These are phyloP conservation scores for Stegastes partitus DNA, from an alignment of 2,113 vertebrate species.

Conservation along the genomic window DNA sequence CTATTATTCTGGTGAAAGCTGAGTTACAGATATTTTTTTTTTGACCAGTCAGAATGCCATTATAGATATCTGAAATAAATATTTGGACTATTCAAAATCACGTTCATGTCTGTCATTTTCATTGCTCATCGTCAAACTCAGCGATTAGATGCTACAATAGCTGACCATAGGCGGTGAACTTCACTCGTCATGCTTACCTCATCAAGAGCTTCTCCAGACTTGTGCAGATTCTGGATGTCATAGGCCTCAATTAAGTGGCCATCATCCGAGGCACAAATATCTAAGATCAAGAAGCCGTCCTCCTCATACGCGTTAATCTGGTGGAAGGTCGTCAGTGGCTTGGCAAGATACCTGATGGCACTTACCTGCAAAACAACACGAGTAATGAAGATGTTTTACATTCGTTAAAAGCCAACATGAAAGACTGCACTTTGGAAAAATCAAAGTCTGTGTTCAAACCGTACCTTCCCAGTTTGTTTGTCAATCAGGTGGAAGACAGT, in stretches of 20 bases:
- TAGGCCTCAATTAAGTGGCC: conserved; percentile 84
- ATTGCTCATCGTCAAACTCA: too few species aligned
- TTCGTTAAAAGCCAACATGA: neutral
- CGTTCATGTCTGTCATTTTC: too few species aligned
- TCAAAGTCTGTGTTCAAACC: neutral
- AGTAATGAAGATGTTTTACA: neutral
- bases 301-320: conserved; percentile 95
- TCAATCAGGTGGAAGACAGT: conserved; percentile 89
- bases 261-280: conserved; percentile 90
- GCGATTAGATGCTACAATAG: too few species aligned
- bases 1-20: too few species aligned
- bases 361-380: conserved; percentile 80
- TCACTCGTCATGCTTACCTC: conserved; percentile 79
- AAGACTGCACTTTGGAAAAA: neutral
- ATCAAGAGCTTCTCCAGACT: conserved; percentile 88
- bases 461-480: conserved; percentile 90
- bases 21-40: too few species aligned
- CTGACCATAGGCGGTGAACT: neutral
- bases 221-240: conserved; percentile 89
- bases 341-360: conserved; percentile 81
- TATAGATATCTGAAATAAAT: too few species aligned
- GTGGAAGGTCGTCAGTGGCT: conserved; percentile 88
- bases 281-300: conserved; percentile 87
- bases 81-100: too few species aligned
- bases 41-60: too few species aligned